phyloP scores from a whole-genome alignment of 2,797 vertebrate genomes.

The Danio kyathit region DNA sequence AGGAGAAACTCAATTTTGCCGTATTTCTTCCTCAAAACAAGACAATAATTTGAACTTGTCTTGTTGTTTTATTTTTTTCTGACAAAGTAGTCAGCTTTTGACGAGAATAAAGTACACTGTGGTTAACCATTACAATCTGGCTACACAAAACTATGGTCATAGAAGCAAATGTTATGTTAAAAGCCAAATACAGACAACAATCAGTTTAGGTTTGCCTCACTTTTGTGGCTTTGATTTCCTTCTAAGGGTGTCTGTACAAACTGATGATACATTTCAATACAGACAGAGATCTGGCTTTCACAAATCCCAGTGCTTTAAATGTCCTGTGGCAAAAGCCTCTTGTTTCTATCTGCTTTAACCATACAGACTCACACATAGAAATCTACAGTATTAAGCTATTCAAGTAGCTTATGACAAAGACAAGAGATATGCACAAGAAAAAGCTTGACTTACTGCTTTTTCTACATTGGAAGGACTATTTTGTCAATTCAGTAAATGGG shows the following conservation, averaged over 20 bases:
- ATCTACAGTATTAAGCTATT: background rate
- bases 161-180: background rate
- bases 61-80: too few species aligned
- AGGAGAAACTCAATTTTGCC: too few species aligned
- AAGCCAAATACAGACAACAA: background rate
- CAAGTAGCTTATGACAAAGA: background rate
- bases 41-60: too few species aligned
- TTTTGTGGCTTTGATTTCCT: constrained; percentile 10
- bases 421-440: background rate
- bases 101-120: background rate
- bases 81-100: background rate
- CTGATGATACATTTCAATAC: background rate
- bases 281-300: background rate
- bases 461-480: background rate
- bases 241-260: background rate
- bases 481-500: background rate
- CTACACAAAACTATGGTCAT: background rate
- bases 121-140: background rate
- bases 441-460: background rate
- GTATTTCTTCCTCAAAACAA: too few species aligned
- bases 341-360: background rate
- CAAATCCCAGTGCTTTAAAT: background rate
- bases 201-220: background rate
- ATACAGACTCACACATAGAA: background rate
- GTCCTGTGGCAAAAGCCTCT: background rate